Evolutionary conservation across 2,113 vertebrate genomes (phyloP), one percentile per base, ranked within the genome.

Genomic region (Genyomyrus donnyi): DNA sequence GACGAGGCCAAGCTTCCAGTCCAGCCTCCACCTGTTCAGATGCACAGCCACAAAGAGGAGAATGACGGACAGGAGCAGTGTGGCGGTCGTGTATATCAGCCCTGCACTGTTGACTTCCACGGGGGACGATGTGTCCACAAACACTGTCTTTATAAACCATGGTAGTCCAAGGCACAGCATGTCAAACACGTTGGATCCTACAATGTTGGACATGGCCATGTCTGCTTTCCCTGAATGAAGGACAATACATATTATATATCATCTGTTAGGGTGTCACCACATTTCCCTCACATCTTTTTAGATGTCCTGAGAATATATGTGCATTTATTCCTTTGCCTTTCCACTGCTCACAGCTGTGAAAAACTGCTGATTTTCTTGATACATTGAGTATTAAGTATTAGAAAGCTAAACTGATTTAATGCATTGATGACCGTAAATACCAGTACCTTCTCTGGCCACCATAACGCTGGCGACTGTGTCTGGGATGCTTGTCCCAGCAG

Each of bases 161-260:
- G 98, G 98, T 90, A 97, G 92, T 49, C 98, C 98, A 90, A 99
- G 95, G 91, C 98, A 99, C 53, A 99, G 94, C 97, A 99, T 96
- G 93, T 99, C 98, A 89, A 99, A 99, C 11, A 99, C 97, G 0
- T 99, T 99, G 27, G 98, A 99, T 92, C 98, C 98, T 91, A 99
- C 97, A 11, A 99, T 98, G 95, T 99, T 99, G 90, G 98, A 97
- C 97, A 99, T 98, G 90, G 98, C 98, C 98, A 99, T 99, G 93
- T 99, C 97, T 21, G 97, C 98, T 95, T 97, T 98, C 89, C 98
- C 98, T 99, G 95, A 66, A 93, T 92, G 90, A 92, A 85, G n/a
- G 93, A 91, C 48, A 39, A 84, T 24, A 77, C 10, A 17, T 31
- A 27, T 88, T 21, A n/a, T 49, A 3, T 46, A n/a, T 10, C 45